Evolutionary conservation across 2,797 vertebrate species (phyloP), one percentile per base, ranked within the genome.

Genomic region (Petrocephalus schoutedeni): DNA sequence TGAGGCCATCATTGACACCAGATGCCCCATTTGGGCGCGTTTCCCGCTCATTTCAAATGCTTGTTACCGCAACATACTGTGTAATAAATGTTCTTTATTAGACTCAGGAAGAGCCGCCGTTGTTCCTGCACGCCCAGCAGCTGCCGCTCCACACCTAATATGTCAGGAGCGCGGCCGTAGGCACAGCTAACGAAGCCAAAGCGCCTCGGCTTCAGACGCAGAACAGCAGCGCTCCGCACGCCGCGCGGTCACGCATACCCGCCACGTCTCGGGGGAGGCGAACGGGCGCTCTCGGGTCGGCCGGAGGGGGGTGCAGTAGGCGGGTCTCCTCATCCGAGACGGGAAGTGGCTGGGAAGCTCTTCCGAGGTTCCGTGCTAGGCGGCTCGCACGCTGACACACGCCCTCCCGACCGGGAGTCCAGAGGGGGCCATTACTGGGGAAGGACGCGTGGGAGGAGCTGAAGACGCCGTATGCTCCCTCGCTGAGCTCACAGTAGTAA

Each of bases 401-500:
- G 77, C 91, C 32, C 80, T 87, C 85, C 56, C 67, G 90, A 89
- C 45, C 61, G 67, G 89, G 87, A 89, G 36, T 89, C 71, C 89
- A 87, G 90, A 93, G 93, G 94, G 95, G 94, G 93, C 93, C 95
- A 96, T 95, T 94, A 94, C 94, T 94, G 93, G 0, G 89, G 92
- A 92, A 93, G 91, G 91, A 92, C 93, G 92, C 94, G 32, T 93
- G 91, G 90, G 87, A 90, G 92, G 93, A 94, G 93, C 93, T 94
- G 93, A 94, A 94, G 95, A 95, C 94, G 95, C 95, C 93, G 94
- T 95, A 94, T 95, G 93, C 92, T 92, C 93, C 93, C 23, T 19
- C 95, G 94, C 95, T 94, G 94, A 94, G 93, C 93, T 89, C 93
- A 92, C 93, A 93, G 94, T 94, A 95, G 95, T 95, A 95, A 95